These are phyloP conservation scores for Polydesmus complanatus DNA, from an alignment of 2,888 invertebrate species.

Conservation along the genomic window DNA sequence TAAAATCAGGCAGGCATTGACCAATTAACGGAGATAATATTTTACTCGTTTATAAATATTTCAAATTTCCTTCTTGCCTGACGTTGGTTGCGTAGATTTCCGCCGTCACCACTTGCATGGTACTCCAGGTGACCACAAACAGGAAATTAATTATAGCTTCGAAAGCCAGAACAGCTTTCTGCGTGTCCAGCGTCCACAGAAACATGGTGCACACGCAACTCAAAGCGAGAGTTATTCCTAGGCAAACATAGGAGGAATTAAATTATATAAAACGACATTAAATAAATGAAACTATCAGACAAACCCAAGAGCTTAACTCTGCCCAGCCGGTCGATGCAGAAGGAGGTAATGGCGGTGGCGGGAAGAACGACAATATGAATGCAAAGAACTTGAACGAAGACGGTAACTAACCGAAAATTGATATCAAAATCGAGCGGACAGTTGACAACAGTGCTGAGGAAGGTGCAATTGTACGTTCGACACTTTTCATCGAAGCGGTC, in stretches of 20 bases:
- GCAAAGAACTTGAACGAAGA: conserved; percentile 36
- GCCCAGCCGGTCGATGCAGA: conserved; percentile 34
- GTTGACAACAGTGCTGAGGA: conserved; percentile 33
- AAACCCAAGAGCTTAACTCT: conserved; percentile 36
- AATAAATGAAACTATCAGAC: conserved; percentile 6
- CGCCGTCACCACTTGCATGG: conserved; percentile 35
- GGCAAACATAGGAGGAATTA: neutral
- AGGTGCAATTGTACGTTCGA: conserved; percentile 40
- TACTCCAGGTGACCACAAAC: conserved; percentile 37
- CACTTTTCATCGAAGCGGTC: conserved; percentile 42
- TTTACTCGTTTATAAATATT: too few species aligned
- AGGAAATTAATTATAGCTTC: conserved; percentile 37
- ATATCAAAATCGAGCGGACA: conserved; percentile 39
- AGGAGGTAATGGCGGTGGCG: conserved; percentile 34
- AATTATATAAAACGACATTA: neutral
- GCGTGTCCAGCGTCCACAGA: conserved; percentile 34
- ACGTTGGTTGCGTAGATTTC: conserved; percentile 38
- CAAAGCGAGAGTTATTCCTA: conserved; percentile 27
- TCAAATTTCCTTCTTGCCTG: conserved; percentile 33
- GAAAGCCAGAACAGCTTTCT: conserved; percentile 35
- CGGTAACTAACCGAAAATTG: conserved; percentile 44
- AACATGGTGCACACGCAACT: conserved; percentile 34
- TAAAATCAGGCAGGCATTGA: too few species aligned
- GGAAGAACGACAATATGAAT: conserved; percentile 37
- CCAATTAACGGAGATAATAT: too few species aligned